A percentile compares a stretch with the other conserved stretches of the same genome.
These are phyloP conservation scores for Corythucha ciliata DNA, from an alignment of 2,888 invertebrate genomes.

Conservation along the genomic window DNA sequence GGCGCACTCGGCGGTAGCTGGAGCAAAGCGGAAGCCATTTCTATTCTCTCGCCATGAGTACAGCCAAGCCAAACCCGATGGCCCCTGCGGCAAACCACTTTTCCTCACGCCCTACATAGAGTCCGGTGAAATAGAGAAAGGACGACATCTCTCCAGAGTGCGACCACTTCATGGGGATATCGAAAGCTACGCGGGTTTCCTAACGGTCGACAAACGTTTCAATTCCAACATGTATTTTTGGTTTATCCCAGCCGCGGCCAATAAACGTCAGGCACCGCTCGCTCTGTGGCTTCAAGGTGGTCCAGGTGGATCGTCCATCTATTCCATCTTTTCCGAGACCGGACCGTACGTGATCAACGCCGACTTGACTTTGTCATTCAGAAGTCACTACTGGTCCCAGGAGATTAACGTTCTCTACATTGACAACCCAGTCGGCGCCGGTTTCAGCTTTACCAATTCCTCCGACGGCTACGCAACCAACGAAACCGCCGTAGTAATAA, in stretches of 20 bases:
- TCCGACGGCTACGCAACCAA: conserved; percentile 67
- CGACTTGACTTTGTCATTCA: conserved; percentile 45
- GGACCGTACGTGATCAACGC: conserved; percentile 52
- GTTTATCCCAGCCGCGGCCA: conserved; percentile 44
- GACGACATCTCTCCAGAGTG: conserved; percentile 35
- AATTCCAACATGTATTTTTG: conserved; percentile 46
- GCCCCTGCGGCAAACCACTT: conserved; percentile 8
- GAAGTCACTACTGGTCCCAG: conserved; percentile 70
- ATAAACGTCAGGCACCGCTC: conserved; percentile 49
- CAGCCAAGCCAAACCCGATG: too few relatives aligned
- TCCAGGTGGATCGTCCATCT: conserved; percentile 69
- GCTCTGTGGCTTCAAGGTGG: conserved; percentile 80
- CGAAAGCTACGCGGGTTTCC: conserved; percentile 53
- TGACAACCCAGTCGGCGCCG: conserved; percentile 87
- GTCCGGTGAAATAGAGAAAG: conserved; percentile 34
- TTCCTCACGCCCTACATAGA: conserved; percentile 5
- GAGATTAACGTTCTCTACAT: conserved; percentile 75
- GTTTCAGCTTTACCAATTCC: conserved; percentile 72
- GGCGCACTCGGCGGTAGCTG: too few relatives aligned
- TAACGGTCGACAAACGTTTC: conserved; percentile 51
- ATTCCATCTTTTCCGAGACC: conserved; percentile 73
- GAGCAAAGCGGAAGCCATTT: too few relatives aligned
- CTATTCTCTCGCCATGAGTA: too few relatives aligned
- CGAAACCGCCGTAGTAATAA: conserved; percentile 67
- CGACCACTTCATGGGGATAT: conserved; percentile 14